phyloP scores from a whole-genome alignment of 2,888 invertebrate genomes.

The Diabrotica balteata region DNA sequence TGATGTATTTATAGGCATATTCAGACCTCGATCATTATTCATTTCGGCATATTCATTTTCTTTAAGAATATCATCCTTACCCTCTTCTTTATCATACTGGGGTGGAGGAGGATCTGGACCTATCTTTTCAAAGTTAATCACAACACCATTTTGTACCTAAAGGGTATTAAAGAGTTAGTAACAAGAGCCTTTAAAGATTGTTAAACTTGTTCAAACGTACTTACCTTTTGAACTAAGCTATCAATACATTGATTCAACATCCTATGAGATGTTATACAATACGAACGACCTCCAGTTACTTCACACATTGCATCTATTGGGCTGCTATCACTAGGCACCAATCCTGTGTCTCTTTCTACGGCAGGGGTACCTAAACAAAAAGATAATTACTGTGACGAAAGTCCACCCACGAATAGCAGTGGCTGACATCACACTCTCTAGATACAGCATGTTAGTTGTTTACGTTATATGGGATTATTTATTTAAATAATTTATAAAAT shows the following conservation, averaged over 20 bases:
- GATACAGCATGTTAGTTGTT: too few species aligned
- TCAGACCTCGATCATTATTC: conserved; percentile 39
- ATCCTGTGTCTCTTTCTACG: conserved; percentile 82
- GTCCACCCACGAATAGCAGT: too few species aligned
- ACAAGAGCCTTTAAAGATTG: too few species aligned
- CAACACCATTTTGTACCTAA: conserved; percentile 90
- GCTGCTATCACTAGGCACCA: conserved; percentile 92
- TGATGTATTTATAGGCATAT: conserved; percentile 63
- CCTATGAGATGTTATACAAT: conserved; percentile 92
- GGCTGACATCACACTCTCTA: too few species aligned
- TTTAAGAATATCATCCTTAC: conserved; percentile 62
- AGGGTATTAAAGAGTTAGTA: not conserved
- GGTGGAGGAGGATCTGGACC: conserved; percentile 83
- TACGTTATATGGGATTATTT: too few species aligned
- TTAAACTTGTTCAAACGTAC: not conserved
- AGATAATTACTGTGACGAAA: not conserved
- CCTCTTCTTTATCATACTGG: conserved; percentile 62
- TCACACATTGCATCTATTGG: conserved; percentile 99
- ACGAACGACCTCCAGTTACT: conserved; percentile 97
- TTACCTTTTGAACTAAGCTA: conserved; percentile 90
- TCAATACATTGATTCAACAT: conserved; percentile 97
- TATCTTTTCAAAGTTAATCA: conserved; percentile 96
- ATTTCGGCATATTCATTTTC: conserved; percentile 43
- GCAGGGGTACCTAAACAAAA: conserved; percentile 77
- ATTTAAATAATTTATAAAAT: too few species aligned